Conservation (phyloP, 2,113 vertebrate species). For the Kryptolebias marmoratus region DNA sequence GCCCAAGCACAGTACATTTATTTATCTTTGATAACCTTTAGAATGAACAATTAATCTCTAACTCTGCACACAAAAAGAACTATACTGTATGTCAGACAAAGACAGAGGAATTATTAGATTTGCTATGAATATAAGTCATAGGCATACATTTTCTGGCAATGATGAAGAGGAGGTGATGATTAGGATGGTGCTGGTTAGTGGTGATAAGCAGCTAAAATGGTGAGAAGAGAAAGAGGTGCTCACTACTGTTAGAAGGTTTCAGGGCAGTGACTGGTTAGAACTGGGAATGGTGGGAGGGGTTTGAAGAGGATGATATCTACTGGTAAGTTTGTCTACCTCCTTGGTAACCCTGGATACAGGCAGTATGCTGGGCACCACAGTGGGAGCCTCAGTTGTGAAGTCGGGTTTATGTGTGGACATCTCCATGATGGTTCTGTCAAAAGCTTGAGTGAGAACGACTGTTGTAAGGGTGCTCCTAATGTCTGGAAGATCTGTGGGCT, state of each 20-base stretch:
- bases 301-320: conserved; percentile 25
- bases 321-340: conserved; percentile 77
- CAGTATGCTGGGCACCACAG: conserved; percentile 40
- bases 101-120: neutral
- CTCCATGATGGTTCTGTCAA: conserved; percentile 51
- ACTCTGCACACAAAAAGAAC: neutral
- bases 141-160: conserved; percentile 19
- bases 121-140: conserved; percentile 28
- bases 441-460: conserved; percentile 22
- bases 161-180: conserved; percentile 14
- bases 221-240: conserved; percentile 48
- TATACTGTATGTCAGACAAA: neutral
- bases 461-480: conserved; percentile 34
- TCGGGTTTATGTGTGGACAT: conserved; percentile 61
- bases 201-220: neutral
- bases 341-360: conserved; percentile 60
- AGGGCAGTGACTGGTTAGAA: conserved; percentile 59
- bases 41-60: neutral
- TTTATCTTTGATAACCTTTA: neutral
- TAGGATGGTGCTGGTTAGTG: conserved; percentile 25
- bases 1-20: neutral
- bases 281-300: conserved; percentile 26
- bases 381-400: conserved; percentile 43
- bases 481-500: conserved; percentile 43
- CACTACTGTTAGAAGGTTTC: conserved; percentile 61